phyloP scores from a whole-genome alignment of 2,888 invertebrate species.

The Synergus japonicus region DNA sequence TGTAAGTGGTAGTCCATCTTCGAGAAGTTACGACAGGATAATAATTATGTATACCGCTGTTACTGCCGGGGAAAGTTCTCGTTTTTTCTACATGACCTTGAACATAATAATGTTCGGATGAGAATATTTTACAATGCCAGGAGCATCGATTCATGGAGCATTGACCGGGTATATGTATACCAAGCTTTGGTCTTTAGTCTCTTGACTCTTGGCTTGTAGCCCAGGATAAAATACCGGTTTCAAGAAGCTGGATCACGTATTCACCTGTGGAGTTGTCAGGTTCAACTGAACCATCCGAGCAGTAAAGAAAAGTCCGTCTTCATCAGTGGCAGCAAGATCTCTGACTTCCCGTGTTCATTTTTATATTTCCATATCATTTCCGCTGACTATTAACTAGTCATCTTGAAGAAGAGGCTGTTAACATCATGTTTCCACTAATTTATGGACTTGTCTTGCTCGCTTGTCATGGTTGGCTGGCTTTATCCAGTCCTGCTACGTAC shows the following conservation, averaged over 20 bases:
- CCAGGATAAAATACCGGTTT: conserved; percentile 51
- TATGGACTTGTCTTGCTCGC: conserved; percentile 78
- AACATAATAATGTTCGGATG: background rate
- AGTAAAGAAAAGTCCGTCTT: conserved; percentile 44
- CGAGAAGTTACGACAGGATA: background rate
- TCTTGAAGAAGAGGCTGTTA: background rate
- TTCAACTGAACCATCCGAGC: background rate
- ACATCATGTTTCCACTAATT: conserved; percentile 49
- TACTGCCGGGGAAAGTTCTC: background rate
- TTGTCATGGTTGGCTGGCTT: conserved; percentile 60
- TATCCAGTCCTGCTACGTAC: conserved; percentile 76
- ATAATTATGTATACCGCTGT: background rate
- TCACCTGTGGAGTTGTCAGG: conserved; percentile 34
- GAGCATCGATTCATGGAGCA: conserved; percentile 16
- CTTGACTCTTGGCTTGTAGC: conserved; percentile 46
- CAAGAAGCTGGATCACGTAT: conserved; percentile 36
- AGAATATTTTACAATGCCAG: conserved; percentile 18
- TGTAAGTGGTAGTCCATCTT: background rate
- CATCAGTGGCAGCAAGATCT: conserved; percentile 23
- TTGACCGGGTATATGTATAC: conserved; percentile 4
- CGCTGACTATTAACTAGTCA: background rate
- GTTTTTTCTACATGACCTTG: conserved; percentile 18
- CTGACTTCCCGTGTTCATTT: background rate
- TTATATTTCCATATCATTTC: background rate
- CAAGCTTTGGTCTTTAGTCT: conserved; percentile 9